Evolutionary conservation across 2,888 invertebrate genomes (phyloP).

Genomic region (Agelastica alni): DNA sequence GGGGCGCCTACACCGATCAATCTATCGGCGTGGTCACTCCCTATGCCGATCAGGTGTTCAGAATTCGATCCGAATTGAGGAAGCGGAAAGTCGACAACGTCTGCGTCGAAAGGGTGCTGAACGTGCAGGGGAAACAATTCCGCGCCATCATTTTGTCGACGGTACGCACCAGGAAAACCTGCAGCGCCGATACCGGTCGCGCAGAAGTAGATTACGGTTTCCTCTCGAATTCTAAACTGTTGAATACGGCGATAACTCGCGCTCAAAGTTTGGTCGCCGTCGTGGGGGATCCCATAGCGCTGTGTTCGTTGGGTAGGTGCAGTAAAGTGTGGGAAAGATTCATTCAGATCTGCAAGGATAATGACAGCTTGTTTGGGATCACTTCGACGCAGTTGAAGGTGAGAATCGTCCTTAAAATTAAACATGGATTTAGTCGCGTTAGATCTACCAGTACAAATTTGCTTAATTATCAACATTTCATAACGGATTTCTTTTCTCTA

Average conservation of each 20-base stretch:
- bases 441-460: neutral
- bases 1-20: conserved; percentile 76
- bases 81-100: conserved; percentile 74
- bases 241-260: conserved; percentile 82
- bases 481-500: neutral
- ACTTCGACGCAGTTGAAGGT: conserved; percentile 68
- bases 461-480: neutral
- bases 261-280: conserved; percentile 83
- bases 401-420: neutral
- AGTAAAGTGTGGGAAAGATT: conserved; percentile 81
- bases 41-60: conserved; percentile 77
- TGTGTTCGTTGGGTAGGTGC: conserved; percentile 80
- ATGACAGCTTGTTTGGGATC: conserved; percentile 72
- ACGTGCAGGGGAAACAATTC: conserved; percentile 88
- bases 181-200: conserved; percentile 58
- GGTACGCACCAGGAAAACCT: conserved; percentile 75
- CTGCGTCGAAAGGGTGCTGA: conserved; percentile 80
- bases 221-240: conserved; percentile 76
- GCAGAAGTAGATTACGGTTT: conserved; percentile 78
- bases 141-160: conserved; percentile 81
- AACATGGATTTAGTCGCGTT: neutral
- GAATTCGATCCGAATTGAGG: conserved; percentile 75
- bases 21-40: conserved; percentile 85
- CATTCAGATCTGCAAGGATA: conserved; percentile 71
- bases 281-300: conserved; percentile 81